Conservation (phyloP, 30 jellyfish, hydroid and myxozoan species). For the Aurelia sp. region DNA sequence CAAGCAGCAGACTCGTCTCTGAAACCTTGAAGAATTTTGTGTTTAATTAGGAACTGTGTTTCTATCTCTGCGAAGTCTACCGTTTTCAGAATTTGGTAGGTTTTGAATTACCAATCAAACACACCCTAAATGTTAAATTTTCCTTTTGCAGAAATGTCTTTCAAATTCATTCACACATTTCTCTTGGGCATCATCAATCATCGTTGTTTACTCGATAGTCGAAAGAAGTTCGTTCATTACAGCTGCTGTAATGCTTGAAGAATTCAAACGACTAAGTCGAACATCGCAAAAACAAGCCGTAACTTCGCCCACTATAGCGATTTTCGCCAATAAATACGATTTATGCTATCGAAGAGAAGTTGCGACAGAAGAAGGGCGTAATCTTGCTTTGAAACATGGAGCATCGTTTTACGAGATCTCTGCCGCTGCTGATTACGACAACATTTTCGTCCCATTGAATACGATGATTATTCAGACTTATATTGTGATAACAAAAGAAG, state of each 20-base stretch:
- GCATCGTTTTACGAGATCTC: conserved; percentile 91
- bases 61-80: too few relatives aligned
- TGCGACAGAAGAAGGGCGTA: conserved; percentile 84
- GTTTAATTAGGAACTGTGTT: too few relatives aligned
- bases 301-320: conserved; percentile 52
- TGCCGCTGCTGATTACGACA: conserved; percentile 87
- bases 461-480: conserved; percentile 70
- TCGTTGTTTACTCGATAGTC: conserved; percentile 83
- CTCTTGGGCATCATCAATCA: conserved; percentile 87
- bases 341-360: conserved; percentile 89
- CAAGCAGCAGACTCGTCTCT: too few relatives aligned
- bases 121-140: too few relatives aligned
- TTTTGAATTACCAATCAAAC: too few relatives aligned
- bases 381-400: conserved; percentile 74
- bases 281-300: conserved; percentile 1
- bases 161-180: conserved; percentile 35
- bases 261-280: conserved; percentile 39
- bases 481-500: conserved; percentile 39
- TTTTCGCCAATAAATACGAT: conserved; percentile 86
- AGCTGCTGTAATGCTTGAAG: conserved; percentile 83
- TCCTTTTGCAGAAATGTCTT: background rate
- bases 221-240: conserved; percentile 78
- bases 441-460: conserved; percentile 71
- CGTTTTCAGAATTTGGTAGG: too few relatives aligned
- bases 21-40: too few relatives aligned